Base-by-base conservation (phyloP, 2,888 invertebrate species). In the Zonitis immaculata region DNA sequence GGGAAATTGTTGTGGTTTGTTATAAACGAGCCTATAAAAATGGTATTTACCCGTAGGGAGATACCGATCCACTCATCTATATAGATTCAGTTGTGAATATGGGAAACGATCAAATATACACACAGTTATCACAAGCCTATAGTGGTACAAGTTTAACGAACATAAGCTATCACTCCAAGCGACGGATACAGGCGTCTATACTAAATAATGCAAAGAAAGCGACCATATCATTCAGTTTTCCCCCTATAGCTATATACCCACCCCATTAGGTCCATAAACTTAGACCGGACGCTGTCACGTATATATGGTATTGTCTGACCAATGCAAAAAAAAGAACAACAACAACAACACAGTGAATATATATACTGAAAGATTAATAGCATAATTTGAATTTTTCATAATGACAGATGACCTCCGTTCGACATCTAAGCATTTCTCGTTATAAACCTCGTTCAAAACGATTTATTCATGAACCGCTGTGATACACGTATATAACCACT, bases 321-420 rank as follows among this genome's bases (percentile, higher is more conserved):
- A n/a, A 72, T 72, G 73, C 71, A 73, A 73, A 74, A 68, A n/a
- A n/a, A n/a, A n/a, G n/a, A n/a, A n/a, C n/a, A n/a, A n/a, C n/a
- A n/a, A n/a, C n/a, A n/a, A n/a, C n/a, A 73, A 65, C 66, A 64
- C 66, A 62, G 65, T 65, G 63, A 67, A n/a, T n/a, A n/a, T n/a
- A n/a, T n/a, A n/a, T n/a, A 69, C 65, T 61, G 62, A 73, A 73
- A 74, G 73, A 75, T 73, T 73, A 73, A 75, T 73, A 67, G 69
- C 67, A 65, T 71, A 67, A 71, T 73, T 73, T 75, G 70, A 74
- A 74, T 73, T 71, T 72, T 75, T 74, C 69, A 75, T 69, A 65
- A 64, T 66, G 65, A 68, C 66, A 62, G 65, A 70, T 68, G 70
- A 68, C 68, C 70, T 18, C 67, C 65, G n/a, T 66, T 68, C 67